Evolutionary conservation across 2,888 invertebrate genomes (phyloP).

Genomic region (Synanthedon formicaeformis): DNA sequence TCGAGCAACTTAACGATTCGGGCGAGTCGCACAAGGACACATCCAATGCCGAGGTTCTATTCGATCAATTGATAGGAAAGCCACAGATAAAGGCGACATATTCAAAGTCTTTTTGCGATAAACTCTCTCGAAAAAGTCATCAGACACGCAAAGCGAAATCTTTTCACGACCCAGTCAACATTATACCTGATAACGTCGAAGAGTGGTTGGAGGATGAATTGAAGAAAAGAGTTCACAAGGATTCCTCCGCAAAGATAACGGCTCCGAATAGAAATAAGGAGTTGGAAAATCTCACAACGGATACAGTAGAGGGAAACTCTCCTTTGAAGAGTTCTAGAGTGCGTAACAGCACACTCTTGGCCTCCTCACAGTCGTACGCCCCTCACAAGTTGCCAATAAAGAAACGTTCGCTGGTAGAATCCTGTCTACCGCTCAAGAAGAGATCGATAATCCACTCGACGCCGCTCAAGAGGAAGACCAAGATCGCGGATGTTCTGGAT

Average conservation of each 20-base stretch:
- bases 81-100: slow-evolving; percentile 31
- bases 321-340: slow-evolving; percentile 20
- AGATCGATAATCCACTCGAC: slow-evolving; percentile 39
- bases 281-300: slow-evolving; percentile 25
- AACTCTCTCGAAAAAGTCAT: slow-evolving; percentile 8
- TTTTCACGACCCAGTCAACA: slow-evolving; percentile 24
- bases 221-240: slow-evolving; percentile 19
- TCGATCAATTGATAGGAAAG: slow-evolving; percentile 36
- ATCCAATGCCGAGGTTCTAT: slow-evolving; percentile 20
- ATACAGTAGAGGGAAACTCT: slow-evolving; percentile 27
- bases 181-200: slow-evolving; percentile 28
- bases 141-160: slow-evolving; percentile 18
- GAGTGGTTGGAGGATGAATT: slow-evolving; percentile 38
- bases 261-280: background rate
- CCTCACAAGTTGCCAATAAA: slow-evolving; percentile 40
- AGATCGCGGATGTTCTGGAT: slow-evolving; percentile 23
- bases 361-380: slow-evolving; percentile 26
- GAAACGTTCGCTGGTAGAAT: slow-evolving; percentile 31
- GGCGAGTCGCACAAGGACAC: slow-evolving; percentile 10
- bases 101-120: slow-evolving; percentile 33
- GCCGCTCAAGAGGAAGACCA: slow-evolving; percentile 31
- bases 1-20: slow-evolving; percentile 36
- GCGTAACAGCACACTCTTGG: slow-evolving; percentile 15
- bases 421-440: background rate
- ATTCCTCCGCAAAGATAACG: slow-evolving; percentile 1